These are phyloP conservation scores for Columbina picui DNA, from an alignment of 2,113 vertebrate species.

Conservation along the genomic window DNA sequence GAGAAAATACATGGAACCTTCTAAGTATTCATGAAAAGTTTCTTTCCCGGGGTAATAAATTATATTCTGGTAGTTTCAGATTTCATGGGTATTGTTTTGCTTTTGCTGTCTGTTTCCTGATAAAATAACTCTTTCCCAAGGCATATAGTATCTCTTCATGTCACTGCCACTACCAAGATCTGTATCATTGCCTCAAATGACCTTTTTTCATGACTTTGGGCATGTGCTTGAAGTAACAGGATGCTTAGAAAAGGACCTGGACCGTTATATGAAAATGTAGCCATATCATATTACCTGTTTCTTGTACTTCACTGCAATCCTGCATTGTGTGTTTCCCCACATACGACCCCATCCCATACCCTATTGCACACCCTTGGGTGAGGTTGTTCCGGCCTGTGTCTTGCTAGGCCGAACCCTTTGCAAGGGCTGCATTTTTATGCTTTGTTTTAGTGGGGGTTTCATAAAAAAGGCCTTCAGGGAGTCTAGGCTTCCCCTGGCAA, in stretches of 20 bases:
- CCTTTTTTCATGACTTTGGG: not conserved
- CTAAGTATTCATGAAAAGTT: not conserved
- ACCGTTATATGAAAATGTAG: not conserved
- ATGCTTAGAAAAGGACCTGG: not conserved
- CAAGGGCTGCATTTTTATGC: not conserved
- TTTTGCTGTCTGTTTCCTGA: not conserved
- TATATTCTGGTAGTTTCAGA: not conserved
- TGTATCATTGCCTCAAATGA: not conserved
- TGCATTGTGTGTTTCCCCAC: rapidly evolving
- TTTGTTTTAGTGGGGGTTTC: not conserved
- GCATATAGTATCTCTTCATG: not conserved
- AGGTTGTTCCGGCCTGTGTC: not conserved
- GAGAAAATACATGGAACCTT: not conserved
- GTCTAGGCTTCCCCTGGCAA: not conserved
- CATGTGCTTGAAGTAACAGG: not conserved
- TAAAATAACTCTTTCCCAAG: not conserved
- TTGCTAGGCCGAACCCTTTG: not conserved
- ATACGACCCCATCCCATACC: rapidly evolving
- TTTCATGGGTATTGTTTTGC: not conserved
- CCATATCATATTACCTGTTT: rapidly evolving
- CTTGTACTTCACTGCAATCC: not conserved
- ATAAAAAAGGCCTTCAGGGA: not conserved
- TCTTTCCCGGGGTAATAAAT: not conserved
- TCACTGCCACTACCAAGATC: not conserved
- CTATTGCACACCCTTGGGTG: rapidly evolving